phyloP scores from a whole-genome alignment of 2,888 invertebrate genomes.

The Argynnis bischoffii region DNA sequence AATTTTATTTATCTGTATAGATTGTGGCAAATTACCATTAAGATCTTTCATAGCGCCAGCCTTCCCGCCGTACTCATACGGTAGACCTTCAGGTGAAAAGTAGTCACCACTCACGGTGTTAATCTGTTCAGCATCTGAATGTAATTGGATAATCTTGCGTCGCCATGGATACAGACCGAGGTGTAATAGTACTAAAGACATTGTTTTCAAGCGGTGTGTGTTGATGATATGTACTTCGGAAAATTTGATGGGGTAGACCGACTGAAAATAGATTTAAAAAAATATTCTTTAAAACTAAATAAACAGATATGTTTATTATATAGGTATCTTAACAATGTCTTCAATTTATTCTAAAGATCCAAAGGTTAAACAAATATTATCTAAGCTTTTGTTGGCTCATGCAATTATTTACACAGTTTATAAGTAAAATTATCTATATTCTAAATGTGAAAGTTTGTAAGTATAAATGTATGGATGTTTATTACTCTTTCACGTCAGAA shows the following conservation, averaged over 20 bases:
- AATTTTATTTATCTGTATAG: no score
- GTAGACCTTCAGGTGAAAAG: constrained; percentile 88
- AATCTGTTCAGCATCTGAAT: constrained; percentile 59
- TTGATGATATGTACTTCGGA: constrained; percentile 93
- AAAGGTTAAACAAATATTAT: no score
- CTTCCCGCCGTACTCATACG: constrained; percentile 91
- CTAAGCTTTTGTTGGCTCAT: no score
- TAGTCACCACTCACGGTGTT: constrained; percentile 79
- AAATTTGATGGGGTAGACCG: constrained; percentile 90
- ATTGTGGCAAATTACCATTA: constrained; percentile 79
- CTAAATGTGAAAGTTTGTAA: no score
- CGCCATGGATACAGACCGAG: constrained; percentile 74
- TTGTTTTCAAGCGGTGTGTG: constrained; percentile 86
- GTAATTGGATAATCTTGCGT: constrained; percentile 66
- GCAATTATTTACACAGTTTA: no score
- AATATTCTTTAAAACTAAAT: no score
- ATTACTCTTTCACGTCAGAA: no score
- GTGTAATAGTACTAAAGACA: constrained; percentile 82
- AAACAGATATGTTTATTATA: no score
- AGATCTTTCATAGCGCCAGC: constrained; percentile 88
- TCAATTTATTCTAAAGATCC: no score
- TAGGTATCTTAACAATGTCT: no score
- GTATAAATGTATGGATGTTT: no score
- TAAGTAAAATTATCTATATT: no score
- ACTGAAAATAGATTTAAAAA: constrained; percentile 70